Evolutionary conservation across 2,113 vertebrate species (phyloP).

Genomic region (Melanotaenia duboulayi): DNA sequence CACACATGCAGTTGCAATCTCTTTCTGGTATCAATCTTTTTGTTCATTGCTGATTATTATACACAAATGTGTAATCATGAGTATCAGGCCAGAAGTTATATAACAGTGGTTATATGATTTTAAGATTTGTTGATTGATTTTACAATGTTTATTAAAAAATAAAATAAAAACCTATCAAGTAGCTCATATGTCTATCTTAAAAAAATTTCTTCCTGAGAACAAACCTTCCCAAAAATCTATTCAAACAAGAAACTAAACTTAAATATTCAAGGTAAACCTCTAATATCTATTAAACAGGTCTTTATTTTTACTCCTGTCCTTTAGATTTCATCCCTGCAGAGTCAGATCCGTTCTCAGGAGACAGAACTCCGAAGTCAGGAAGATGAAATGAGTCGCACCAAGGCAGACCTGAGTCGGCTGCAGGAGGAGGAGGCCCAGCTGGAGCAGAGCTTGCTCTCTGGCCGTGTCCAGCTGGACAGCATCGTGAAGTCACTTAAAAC

Average conservation of each 20-base stretch:
- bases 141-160: no score
- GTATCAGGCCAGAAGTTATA: background rate
- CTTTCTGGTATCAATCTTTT: background rate
- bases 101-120: background rate
- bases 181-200: no score
- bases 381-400: slow-evolving; percentile 89
- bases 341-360: slow-evolving; percentile 93
- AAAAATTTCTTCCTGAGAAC: no score
- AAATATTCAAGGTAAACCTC: no score
- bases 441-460: slow-evolving; percentile 91
- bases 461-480: slow-evolving; percentile 91
- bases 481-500: slow-evolving; percentile 92
- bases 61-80: background rate
- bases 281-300: background rate
- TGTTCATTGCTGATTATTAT: background rate
- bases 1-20: background rate
- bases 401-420: slow-evolving; percentile 88
- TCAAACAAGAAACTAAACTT: no score
- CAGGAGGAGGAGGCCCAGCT: slow-evolving; percentile 94
- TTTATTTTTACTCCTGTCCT: slow-evolving; percentile 9
- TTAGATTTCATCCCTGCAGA: slow-evolving; percentile 93
- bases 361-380: slow-evolving; percentile 89
- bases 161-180: no score
- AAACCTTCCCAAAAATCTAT: no score
- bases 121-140: background rate